Conservation (phyloP, 1,140 invertebrate species). For the Prorops nasuta region DNA sequence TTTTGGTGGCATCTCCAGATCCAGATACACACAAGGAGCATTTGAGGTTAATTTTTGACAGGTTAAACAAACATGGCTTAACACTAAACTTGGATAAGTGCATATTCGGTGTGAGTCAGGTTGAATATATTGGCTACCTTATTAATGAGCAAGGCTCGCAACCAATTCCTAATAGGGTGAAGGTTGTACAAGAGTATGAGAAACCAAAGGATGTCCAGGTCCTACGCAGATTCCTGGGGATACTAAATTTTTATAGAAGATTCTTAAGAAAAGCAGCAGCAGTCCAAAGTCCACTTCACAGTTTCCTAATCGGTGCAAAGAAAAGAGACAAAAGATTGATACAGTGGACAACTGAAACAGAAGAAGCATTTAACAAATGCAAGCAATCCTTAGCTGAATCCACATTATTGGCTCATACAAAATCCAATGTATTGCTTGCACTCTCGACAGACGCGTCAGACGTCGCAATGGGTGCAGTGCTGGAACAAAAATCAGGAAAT, state of each 20-base stretch:
- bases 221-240: too few relatives aligned
- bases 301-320: neutral
- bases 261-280: neutral
- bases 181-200: too few relatives aligned
- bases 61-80: conserved; percentile 18
- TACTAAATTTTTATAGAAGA: too few relatives aligned
- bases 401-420: neutral
- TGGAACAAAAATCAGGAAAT: conserved; percentile 22
- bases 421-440: neutral
- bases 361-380: neutral
- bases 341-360: neutral
- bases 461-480: conserved; percentile 25
- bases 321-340: conserved; percentile 1
- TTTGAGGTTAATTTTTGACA: conserved; percentile 12
- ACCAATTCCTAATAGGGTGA: too few relatives aligned
- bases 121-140: too few relatives aligned
- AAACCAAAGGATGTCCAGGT: too few relatives aligned
- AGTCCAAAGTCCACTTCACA: conserved; percentile 1
- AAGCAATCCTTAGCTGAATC: neutral
- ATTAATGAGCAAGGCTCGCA: too few relatives aligned
- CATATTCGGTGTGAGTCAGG: neutral
- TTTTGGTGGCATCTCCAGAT: conserved; percentile 17
- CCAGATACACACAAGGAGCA: conserved; percentile 16
- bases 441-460: conserved; percentile 25
- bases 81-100: conserved; percentile 32